A percentile compares a stretch with the other conserved stretches of the same genome.
phyloP scores from a whole-genome alignment of 2,113 vertebrate genomes.

The Brevimyrus niger region DNA sequence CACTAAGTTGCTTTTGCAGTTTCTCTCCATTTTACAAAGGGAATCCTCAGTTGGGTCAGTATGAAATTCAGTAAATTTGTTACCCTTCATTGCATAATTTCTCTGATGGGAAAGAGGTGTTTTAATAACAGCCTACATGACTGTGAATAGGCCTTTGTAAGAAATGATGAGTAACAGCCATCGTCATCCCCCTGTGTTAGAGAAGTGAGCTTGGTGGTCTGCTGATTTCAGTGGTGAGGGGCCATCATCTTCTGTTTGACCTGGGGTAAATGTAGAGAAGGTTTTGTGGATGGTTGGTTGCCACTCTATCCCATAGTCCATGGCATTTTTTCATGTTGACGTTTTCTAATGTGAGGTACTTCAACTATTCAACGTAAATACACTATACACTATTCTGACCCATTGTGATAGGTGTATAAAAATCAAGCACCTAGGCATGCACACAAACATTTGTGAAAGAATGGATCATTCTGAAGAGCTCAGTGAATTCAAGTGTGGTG shows the following conservation, averaged over 20 bases:
- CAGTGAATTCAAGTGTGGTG: too few species aligned
- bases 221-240: neutral
- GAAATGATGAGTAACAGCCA: neutral
- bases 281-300: neutral
- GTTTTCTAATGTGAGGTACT: neutral
- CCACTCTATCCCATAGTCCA: neutral
- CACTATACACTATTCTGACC: neutral
- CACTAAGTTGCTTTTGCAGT: neutral
- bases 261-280: neutral
- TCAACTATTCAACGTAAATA: neutral
- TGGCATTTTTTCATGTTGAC: neutral
- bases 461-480: too few species aligned
- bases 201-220: neutral
- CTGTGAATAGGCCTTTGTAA: neutral
- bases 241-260: neutral
- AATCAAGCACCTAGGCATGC: neutral
- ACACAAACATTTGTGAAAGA: too few species aligned
- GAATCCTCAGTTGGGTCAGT: neutral
- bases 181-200: neutral
- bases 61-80: neutral
- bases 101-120: neutral
- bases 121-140: neutral
- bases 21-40: neutral
- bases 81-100: neutral
- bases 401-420: neutral